Percentiles rank a stretch among this genome's conserved stretches.
Evolutionary conservation across 1,140 invertebrate genomes (phyloP).

Genomic region (Cotesia vestalis): DNA sequence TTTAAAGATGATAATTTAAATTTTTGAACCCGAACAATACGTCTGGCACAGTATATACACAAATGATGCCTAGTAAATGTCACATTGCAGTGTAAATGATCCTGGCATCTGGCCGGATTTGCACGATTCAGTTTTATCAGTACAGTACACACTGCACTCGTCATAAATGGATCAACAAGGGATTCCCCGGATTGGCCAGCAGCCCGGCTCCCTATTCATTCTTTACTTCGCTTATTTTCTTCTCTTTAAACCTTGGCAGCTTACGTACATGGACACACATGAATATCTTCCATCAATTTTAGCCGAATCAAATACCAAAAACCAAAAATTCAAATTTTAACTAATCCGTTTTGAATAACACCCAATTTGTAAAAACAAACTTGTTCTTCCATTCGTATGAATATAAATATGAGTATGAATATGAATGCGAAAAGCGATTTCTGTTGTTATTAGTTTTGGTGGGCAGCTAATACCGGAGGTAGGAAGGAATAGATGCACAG

Average conservation of each 20-base stretch:
- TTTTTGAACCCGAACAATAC: neutral
- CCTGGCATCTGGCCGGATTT: conserved; percentile 30
- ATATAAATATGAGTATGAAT: neutral
- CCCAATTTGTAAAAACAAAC: too few species aligned
- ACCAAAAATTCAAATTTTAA: too few species aligned
- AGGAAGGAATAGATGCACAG: too few species aligned
- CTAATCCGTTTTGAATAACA: too few species aligned
- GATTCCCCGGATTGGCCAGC: conserved; percentile 14
- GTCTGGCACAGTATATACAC: neutral
- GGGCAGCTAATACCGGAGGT: too few species aligned
- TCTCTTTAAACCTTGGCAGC: neutral
- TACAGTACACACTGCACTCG: conserved; percentile 29
- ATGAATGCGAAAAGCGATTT: too few species aligned
- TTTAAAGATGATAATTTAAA: too few species aligned
- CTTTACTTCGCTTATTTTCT: conserved; percentile 11
- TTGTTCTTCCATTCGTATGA: neutral
- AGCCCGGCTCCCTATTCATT: conserved; percentile 13
- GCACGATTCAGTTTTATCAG: conserved; percentile 27
- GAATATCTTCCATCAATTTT: neutral
- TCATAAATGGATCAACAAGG: conserved; percentile 30
- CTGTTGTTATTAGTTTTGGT: too few species aligned
- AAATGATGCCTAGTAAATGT: conserved; percentile 13
- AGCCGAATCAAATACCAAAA: too few species aligned
- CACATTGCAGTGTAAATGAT: conserved; percentile 28
- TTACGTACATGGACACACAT: conserved; percentile 17